These are phyloP conservation scores for Crotalus horridus DNA, from an alignment of 2,113 vertebrate species.

Conservation along the genomic window DNA sequence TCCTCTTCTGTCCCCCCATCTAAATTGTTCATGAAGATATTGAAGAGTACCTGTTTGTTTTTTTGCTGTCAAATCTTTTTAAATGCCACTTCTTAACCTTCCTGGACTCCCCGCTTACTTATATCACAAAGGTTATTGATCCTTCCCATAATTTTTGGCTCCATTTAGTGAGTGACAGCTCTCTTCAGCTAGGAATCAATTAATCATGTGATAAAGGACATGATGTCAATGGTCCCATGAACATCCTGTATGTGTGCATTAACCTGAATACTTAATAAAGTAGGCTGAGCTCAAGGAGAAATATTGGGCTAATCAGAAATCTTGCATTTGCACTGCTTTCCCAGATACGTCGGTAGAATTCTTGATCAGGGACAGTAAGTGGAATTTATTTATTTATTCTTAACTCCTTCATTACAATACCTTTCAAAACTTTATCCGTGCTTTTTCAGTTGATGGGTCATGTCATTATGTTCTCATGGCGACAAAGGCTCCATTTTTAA, in stretches of 20 bases:
- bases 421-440: background rate
- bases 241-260: background rate
- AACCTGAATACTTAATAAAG: background rate
- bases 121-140: background rate
- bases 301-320: background rate
- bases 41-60: background rate
- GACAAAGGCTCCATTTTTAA: slow-evolving; percentile 1
- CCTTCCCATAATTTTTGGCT: too few species aligned
- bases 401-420: background rate
- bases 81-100: background rate
- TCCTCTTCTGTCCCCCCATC: background rate
- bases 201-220: background rate
- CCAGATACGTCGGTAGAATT: background rate
- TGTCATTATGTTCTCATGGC: background rate
- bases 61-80: background rate
- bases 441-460: background rate
- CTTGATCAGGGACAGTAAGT: background rate
- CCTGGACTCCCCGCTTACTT: background rate
- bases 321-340: background rate
- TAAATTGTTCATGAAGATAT: background rate
- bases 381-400: background rate
- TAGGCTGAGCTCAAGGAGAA: background rate
- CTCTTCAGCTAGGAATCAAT: background rate
- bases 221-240: background rate
- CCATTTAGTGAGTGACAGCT: background rate